Percentiles rank a stretch among this genome's conserved stretches.
Conservation (phyloP, 2,113 vertebrate genomes). For the Xiphophorus maculatus region DNA sequence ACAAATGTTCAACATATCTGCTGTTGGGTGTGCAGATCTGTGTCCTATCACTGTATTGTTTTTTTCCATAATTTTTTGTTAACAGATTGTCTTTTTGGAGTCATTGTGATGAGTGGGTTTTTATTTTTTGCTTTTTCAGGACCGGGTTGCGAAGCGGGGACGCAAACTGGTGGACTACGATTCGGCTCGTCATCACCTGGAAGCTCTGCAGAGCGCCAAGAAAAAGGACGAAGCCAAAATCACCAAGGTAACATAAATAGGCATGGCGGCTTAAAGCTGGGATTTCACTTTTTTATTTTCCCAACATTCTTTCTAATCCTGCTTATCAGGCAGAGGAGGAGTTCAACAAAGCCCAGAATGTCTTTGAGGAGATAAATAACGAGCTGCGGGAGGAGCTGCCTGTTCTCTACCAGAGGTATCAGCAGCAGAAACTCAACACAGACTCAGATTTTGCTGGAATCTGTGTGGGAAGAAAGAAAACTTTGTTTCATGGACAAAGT, state of each 20-base stretch:
- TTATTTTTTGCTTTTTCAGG: slow-evolving; percentile 72
- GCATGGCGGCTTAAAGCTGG: fast-evolving
- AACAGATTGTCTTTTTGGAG: too few relatives aligned
- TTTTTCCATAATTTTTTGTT: background rate
- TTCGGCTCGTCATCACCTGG: slow-evolving; percentile 92
- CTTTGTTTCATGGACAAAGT: background rate
- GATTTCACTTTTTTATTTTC: fast-evolving
- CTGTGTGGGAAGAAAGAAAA: background rate
- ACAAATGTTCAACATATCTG: too few relatives aligned
- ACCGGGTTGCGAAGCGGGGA: slow-evolving; percentile 90
- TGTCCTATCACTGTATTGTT: too few relatives aligned
- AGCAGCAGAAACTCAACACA: background rate
- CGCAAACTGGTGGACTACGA: slow-evolving; percentile 96
- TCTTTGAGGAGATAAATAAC: slow-evolving; percentile 93
- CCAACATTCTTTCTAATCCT: background rate
- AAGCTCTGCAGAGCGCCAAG: slow-evolving; percentile 89
- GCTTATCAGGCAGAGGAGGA: slow-evolving; percentile 89
- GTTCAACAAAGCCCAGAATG: slow-evolving; percentile 88
- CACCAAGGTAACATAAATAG: slow-evolving; percentile 79
- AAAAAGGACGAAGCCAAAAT: slow-evolving; percentile 94
- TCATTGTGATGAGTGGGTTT: too few relatives aligned
- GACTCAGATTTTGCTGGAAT: background rate
- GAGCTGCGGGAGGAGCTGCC: slow-evolving; percentile 93
- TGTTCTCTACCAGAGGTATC: slow-evolving; percentile 88
- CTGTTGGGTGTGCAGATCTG: too few relatives aligned